These are phyloP conservation scores for Calidris pygmaea DNA, from an alignment of 2,113 vertebrate genomes.

Conservation along the genomic window DNA sequence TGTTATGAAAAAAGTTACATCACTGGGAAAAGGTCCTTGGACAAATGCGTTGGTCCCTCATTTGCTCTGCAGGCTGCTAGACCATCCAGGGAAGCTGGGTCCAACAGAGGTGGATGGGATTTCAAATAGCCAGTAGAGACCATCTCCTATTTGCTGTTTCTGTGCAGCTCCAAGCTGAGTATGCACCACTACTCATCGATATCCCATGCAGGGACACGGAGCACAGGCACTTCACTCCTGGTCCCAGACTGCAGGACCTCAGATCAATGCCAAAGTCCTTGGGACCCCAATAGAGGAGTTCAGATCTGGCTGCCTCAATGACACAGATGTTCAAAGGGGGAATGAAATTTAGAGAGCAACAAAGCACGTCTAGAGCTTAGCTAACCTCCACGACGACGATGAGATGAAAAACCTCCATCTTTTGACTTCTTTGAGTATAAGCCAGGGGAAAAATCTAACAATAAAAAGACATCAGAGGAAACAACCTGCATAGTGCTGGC, in stretches of 20 bases:
- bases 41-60: background rate
- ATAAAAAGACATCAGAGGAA: background rate
- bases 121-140: rapidly evolving
- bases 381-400: background rate
- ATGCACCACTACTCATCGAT: no score
- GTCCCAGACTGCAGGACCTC: background rate
- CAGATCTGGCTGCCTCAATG: background rate
- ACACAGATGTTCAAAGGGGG: background rate
- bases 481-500: background rate
- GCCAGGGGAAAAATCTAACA: background rate
- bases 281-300: background rate
- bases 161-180: background rate
- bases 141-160: background rate
- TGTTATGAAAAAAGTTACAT: background rate
- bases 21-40: background rate
- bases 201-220: background rate
- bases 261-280: background rate
- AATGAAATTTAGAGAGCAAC: background rate
- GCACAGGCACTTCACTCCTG: background rate
- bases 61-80: background rate
- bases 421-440: background rate
- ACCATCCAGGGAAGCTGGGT: background rate
- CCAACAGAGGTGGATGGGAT: background rate
- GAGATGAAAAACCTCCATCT: background rate
- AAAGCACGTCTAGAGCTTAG: background rate